Conservation (phyloP, 2,888 invertebrate species). For the Tetragonisca angustula region DNA sequence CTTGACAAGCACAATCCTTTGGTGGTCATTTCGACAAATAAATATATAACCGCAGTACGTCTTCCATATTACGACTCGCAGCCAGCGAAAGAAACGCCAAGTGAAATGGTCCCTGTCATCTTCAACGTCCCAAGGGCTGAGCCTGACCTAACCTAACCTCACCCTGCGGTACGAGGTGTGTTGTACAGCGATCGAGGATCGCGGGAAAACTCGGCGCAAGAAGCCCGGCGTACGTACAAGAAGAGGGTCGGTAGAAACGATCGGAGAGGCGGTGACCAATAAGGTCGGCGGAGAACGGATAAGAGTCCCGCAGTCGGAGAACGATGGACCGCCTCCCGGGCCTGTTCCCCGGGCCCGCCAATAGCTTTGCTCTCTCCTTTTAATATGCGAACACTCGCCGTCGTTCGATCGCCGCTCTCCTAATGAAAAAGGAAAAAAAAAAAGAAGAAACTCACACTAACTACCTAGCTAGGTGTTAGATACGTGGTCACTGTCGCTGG, state of each 20-base stretch:
- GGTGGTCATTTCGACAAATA: too few species aligned
- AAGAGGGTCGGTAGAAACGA: conserved; percentile 57
- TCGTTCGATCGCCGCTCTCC: conserved; percentile 51
- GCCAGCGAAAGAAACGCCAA: neutral
- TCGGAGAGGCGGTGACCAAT: conserved; percentile 74
- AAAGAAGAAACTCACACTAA: conserved; percentile 35
- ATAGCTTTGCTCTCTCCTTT: conserved; percentile 70
- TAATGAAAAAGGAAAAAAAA: conserved; percentile 69
- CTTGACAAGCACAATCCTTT: too few species aligned
- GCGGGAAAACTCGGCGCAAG: conserved; percentile 56
- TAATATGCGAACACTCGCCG: conserved; percentile 72
- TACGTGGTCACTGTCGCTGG: conserved; percentile 44
- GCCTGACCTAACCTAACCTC: neutral
- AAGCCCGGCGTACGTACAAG: conserved; percentile 35
- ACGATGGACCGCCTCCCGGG: conserved; percentile 75
- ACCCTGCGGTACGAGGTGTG: too few species aligned
- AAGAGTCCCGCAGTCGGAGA: conserved; percentile 67
- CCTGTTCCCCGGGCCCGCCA: conserved; percentile 65
- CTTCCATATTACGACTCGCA: too few species aligned
- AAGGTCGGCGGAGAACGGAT: conserved; percentile 72
- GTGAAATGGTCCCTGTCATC: neutral
- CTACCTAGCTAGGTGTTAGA: conserved; percentile 58
- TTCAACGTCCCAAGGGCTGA: neutral
- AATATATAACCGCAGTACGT: too few species aligned
- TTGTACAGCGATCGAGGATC: conserved; percentile 26